Base-by-base conservation (phyloP, 2,888 invertebrate genomes). In the Lithophane semibrunnea region DNA sequence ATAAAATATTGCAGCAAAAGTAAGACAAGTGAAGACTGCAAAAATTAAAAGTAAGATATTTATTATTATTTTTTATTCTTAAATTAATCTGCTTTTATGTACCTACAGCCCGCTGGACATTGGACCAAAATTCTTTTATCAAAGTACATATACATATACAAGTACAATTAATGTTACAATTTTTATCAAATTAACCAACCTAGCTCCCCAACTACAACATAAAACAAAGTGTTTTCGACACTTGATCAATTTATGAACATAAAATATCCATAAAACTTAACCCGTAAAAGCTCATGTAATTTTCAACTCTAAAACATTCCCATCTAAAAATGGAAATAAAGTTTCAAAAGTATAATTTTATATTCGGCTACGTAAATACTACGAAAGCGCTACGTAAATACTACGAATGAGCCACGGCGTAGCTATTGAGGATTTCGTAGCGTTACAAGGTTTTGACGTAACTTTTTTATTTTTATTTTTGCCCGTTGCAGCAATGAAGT, bases 361-460 rank as follows among this genome's bases (percentile, higher is more conserved):
- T 74, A 77, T 77, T 77, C 47, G 61, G 63, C 82, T 86, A 80
- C 75, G 85, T 75, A 83, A 89, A 84, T 79, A 80, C 77, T 78
- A 70, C 66, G 70, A 60, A 82, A 69, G 73, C 47, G 71, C 85
- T 88, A 86, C 85, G 85, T 75, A 87, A 89, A 86, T 84, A 80
- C 79, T 73, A 64, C 60, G 84, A 58, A 82, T 58, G 73, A 60
- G 82, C 86, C 86, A 88, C 86, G 82, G 37, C 75, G 78, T 70
- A 80, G 66, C 77, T 77, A 84, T 82, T 83, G 75, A 79, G 82
- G 73, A 79, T 83, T 88, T 85, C 79, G 86, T 86, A 87, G 88
- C 78, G 73, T 56, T 80, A 74, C 77, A 68, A 87, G 80, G 73
- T 83, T 84, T 80, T 74, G 44, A 73, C 16, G 67, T 68, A 79